Percentiles rank a stretch among this genome's conserved stretches.
phyloP scores from a whole-genome alignment of 2,113 vertebrate species.

The Lamprologus ornatipinnis region DNA sequence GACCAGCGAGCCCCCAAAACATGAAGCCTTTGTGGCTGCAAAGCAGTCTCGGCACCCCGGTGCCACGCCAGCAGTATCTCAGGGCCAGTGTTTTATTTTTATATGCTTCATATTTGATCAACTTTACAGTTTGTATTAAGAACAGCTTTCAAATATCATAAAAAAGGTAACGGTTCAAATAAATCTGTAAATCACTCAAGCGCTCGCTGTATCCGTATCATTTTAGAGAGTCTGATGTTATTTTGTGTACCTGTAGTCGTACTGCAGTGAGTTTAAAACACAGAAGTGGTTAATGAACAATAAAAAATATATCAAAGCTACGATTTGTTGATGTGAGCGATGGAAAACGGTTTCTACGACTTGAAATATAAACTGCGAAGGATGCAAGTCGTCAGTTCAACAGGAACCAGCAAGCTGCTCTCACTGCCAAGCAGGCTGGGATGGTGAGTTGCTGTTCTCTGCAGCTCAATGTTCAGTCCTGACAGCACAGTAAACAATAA shows the following conservation, averaged over 20 bases:
- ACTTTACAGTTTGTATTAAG: not conserved
- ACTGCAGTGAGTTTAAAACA: not conserved
- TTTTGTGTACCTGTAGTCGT: too few relatives aligned
- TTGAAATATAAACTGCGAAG: not conserved
- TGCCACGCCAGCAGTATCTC: not conserved
- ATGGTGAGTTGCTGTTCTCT: not conserved
- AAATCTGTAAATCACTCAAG: not conserved
- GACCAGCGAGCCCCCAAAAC: conserved; percentile 13
- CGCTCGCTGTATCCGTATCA: accelerated
- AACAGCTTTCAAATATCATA: not conserved
- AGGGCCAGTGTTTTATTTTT: not conserved
- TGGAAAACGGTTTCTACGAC: accelerated
- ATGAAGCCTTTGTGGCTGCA: not conserved
- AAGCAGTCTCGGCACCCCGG: not conserved
- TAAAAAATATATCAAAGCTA: not conserved
- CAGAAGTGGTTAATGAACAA: not conserved
- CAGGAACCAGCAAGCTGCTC: not conserved
- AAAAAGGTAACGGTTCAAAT: not conserved
- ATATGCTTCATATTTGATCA: not conserved
- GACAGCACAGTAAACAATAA: not conserved
- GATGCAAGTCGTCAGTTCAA: not conserved
- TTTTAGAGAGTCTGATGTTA: not conserved
- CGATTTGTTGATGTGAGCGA: not conserved
- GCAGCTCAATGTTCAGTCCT: not conserved
- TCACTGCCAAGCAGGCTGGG: not conserved